These are phyloP conservation scores for Erpetoichthys calabaricus DNA, from an alignment of 2,797 vertebrate species.

Conservation along the genomic window DNA sequence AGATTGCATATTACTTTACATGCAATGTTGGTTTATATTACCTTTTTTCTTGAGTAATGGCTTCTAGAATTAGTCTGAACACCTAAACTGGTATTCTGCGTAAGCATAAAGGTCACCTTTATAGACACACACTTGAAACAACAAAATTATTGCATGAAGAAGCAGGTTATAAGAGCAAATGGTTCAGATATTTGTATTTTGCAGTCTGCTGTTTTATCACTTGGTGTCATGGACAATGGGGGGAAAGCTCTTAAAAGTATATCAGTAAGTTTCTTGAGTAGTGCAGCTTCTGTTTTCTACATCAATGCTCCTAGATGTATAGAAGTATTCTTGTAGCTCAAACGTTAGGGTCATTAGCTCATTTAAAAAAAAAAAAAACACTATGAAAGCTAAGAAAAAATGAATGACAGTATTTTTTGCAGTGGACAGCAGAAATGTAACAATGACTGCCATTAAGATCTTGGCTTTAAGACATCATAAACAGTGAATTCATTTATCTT, in stretches of 20 bases:
- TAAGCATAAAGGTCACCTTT: slow-evolving; percentile 18
- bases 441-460: too few relatives aligned
- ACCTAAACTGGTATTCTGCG: slow-evolving; percentile 17
- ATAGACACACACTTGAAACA: slow-evolving; percentile 16
- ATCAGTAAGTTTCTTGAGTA: too few relatives aligned
- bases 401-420: too few relatives aligned
- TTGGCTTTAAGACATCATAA: too few relatives aligned
- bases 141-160: slow-evolving; percentile 3
- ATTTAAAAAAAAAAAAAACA: too few relatives aligned
- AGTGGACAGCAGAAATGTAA: too few relatives aligned
- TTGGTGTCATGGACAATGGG: background rate
- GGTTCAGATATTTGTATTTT: background rate
- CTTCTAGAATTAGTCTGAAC: slow-evolving; percentile 12
- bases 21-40: slow-evolving; percentile 7
- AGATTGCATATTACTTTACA: slow-evolving; percentile 12
- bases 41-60: slow-evolving; percentile 4
- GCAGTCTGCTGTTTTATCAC: slow-evolving; percentile 3
- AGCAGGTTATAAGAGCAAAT: background rate
- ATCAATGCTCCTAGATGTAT: too few relatives aligned
- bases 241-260: background rate
- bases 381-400: too few relatives aligned
- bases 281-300: too few relatives aligned
- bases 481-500: too few relatives aligned
- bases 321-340: too few relatives aligned
- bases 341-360: too few relatives aligned